Percentiles rank a stretch among this genome's conserved stretches.
These are phyloP conservation scores for Petrocephalus sullivani DNA, from an alignment of 2,797 vertebrate genomes.

Conservation along the genomic window DNA sequence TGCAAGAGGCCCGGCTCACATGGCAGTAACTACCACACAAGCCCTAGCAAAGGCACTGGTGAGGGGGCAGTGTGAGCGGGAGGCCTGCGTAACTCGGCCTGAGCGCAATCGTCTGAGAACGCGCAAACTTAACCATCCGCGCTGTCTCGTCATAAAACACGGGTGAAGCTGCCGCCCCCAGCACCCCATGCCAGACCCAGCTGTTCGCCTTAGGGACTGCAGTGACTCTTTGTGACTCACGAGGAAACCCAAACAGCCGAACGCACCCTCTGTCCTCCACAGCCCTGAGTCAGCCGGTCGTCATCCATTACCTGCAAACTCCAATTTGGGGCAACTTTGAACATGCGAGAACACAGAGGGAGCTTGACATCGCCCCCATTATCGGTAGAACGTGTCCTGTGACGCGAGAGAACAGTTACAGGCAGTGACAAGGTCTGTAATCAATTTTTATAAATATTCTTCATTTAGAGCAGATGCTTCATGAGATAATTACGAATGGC, in stretches of 20 bases:
- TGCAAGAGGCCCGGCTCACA: neutral
- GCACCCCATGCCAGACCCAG: neutral
- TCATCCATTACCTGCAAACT: neutral
- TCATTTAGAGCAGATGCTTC: neutral
- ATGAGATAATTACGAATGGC: neutral
- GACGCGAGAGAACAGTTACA: neutral
- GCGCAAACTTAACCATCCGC: neutral
- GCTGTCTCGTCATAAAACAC: neutral
- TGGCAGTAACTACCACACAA: neutral
- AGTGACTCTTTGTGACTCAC: conserved; percentile 10
- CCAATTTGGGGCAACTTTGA: neutral
- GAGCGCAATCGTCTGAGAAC: neutral
- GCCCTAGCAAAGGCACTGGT: neutral
- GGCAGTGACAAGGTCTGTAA: neutral
- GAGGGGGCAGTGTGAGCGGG: neutral
- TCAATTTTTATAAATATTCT: neutral
- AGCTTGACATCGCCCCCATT: neutral
- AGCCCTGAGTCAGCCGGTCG: conserved; percentile 7
- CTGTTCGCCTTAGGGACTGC: conserved; percentile 15
- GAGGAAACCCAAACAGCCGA: conserved; percentile 7
- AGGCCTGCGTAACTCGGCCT: neutral
- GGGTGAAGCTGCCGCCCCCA: neutral
- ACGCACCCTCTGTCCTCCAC: neutral
- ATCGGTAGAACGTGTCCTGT: neutral
- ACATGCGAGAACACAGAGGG: neutral